Base-by-base conservation (phyloP, 2,888 invertebrate species). In the Ophion slaviceki region DNA sequence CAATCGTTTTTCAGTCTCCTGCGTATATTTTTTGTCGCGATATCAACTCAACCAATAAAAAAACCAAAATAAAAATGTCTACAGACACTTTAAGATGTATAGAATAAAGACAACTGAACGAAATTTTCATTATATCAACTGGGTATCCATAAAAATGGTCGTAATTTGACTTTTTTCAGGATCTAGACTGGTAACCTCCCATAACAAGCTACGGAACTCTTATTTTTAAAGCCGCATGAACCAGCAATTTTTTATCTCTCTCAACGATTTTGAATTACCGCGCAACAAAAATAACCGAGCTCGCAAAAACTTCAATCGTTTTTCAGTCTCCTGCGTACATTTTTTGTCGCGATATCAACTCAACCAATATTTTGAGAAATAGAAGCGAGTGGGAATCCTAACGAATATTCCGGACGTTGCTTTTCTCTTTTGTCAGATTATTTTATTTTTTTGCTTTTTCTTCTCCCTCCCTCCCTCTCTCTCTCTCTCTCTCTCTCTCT, bases 251-350 rank as follows among this genome's bases (percentile, higher is more conserved):
- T 24, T 24, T 24, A 24, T 24, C n/a, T 2, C 59, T 17, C 11
- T 8, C 47, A 47, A 66, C 72, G 24, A 72, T 57, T 32, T 40
- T 61, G 32, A 72, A 72, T 20, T 20, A 59, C 20, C 72, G 32
- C 36, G 72, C 47, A 53, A 76, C 24, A 24, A 24, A 24, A 24
- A 24, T 24, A 24, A 24, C 24, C 1, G 59, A 72, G 72, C 57
- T 72, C 10, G 75, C 71, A 72, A 80, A 80, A 71, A 76, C 72
- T 72, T 67, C 24, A n/a, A 47, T 77, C 72, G 61, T 61, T 61
- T 61, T 62, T 53, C 14, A 53, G 53, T 53, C 14, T 53, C 53
- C 53, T 8, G 8, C 24, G n/a, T 5, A 62, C 40, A 8, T 28
- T 77, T 77, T 61, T 20, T 47, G 71, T 40, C 59, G 20, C 24